Base-by-base conservation (phyloP, 2,888 invertebrate species). In the Hetaerina titia region DNA sequence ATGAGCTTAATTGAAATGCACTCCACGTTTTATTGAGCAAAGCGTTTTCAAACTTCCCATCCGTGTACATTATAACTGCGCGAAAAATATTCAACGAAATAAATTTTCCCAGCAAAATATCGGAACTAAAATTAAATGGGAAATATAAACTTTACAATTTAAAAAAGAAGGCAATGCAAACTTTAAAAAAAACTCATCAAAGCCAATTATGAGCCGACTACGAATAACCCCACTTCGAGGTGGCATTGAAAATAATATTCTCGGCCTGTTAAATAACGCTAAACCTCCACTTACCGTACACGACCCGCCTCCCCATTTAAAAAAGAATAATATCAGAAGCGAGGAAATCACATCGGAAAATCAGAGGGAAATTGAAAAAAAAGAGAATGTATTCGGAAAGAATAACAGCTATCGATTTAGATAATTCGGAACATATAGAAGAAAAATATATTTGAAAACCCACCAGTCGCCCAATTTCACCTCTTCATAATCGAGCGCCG, bases 321-420 rank as follows among this genome's bases (percentile, higher is more conserved):
- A 81, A n/a, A 31, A 31, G 31, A 81, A 1, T 5, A 6, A 17
- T 22, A 69, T n/a, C 6, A 45, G 4, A 45, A 45, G 45, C 4
- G 45, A 45, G 45, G 45, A 45, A 45, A 45, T 45, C 9, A n/a
- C 69, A 22, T 17, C n/a, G n/a, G n/a, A 11, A 69, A 81, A 81
- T 81, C 81, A 81, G 13, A 9, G n/a, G 5, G n/a, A 69, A 22
- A 69, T 69, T 69, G 22, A n/a, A n/a, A 69, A n/a, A 69, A 15
- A 15, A 11, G 60, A 17, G n/a, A 69, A 69, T 25, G 25, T 1
- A 22, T 8, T 22, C 69, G 69, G 17, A 22, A 22, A 22, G 69
- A n/a, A 74, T 81, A 81, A 81, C 81, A 81, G 7, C 81, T 25
- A 81, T 31, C 81, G 31, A 81, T 81, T 81, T 81, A 13, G 81